A percentile compares a stretch with the other conserved stretches of the same genome.
These are phyloP conservation scores for Hypercompe scribonia DNA, from an alignment of 2,888 invertebrate species.

Conservation along the genomic window DNA sequence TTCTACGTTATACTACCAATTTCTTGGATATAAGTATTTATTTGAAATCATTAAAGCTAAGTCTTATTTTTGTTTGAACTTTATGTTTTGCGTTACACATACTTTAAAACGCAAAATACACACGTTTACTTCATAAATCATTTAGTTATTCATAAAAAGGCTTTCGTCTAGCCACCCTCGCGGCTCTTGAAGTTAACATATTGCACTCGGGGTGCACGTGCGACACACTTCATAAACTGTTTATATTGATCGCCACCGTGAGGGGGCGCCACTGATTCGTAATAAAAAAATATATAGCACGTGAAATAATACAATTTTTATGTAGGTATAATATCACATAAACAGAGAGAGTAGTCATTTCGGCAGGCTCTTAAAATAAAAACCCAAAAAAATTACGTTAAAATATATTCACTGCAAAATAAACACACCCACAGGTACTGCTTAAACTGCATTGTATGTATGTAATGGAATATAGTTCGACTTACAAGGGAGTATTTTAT, in stretches of 20 bases:
- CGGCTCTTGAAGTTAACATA: constrained; percentile 70
- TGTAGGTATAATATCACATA: background rate
- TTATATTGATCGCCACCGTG: constrained; percentile 71
- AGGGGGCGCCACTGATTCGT: constrained; percentile 76
- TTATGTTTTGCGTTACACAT: background rate
- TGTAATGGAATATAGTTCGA: too few species aligned
- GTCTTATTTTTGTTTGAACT: background rate
- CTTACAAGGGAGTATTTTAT: too few species aligned
- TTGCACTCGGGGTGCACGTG: constrained; percentile 80
- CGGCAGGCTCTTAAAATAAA: too few species aligned
- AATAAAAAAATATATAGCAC: constrained; percentile 69
- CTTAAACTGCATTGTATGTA: too few species aligned
- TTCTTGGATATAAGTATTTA: background rate
- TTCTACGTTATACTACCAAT: constrained; percentile 4
- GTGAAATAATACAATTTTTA: constrained; percentile 39
- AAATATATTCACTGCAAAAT: background rate
- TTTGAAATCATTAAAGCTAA: background rate
- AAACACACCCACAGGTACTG: too few species aligned
- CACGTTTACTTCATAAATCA: constrained; percentile 79
- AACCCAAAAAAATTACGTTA: too few species aligned
- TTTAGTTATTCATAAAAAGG: constrained; percentile 85
- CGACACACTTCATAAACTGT: constrained; percentile 83
- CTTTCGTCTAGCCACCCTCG: constrained; percentile 68
- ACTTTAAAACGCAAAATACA: constrained; percentile 35
- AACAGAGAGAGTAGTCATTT: too few species aligned